Conservation (phyloP, 2,888 invertebrate genomes). For the Ptilodon capucinus region DNA sequence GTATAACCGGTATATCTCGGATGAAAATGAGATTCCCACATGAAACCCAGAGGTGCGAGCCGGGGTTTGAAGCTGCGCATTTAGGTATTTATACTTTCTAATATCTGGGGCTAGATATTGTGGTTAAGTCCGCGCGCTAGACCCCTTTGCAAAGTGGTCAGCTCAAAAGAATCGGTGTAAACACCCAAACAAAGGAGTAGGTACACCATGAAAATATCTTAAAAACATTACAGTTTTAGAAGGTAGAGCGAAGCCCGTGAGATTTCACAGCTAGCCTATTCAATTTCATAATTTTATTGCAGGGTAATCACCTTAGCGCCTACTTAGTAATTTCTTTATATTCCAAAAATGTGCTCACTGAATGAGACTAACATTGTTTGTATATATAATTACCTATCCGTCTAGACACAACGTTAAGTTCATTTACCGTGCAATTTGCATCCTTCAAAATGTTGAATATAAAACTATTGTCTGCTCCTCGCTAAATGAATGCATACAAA, state of each 20-base stretch:
- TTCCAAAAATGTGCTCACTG: neutral
- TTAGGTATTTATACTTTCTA: too few species aligned
- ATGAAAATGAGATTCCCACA: too few species aligned
- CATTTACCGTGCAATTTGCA: neutral
- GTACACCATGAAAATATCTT: too few species aligned
- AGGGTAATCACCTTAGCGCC: neutral
- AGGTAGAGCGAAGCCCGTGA: neutral
- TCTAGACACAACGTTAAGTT: neutral
- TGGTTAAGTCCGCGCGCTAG: too few species aligned
- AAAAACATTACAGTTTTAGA: too few species aligned
- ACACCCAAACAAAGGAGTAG: too few species aligned
- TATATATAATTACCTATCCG: neutral
- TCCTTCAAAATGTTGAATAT: too few species aligned
- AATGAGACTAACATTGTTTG: neutral
- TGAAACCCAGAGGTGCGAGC: neutral
- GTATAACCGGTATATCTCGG: too few species aligned
- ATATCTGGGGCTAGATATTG: too few species aligned
- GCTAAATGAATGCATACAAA: neutral
- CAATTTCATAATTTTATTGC: neutral
- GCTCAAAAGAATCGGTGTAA: too few species aligned
- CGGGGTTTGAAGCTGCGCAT: neutral
- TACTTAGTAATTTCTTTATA: too few species aligned
- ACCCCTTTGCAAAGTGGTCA: too few species aligned
- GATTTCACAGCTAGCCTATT: neutral
- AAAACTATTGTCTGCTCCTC: neutral